Evolutionary conservation across 2,888 invertebrate genomes (phyloP).

Genomic region (Lydus trimaculatus): DNA sequence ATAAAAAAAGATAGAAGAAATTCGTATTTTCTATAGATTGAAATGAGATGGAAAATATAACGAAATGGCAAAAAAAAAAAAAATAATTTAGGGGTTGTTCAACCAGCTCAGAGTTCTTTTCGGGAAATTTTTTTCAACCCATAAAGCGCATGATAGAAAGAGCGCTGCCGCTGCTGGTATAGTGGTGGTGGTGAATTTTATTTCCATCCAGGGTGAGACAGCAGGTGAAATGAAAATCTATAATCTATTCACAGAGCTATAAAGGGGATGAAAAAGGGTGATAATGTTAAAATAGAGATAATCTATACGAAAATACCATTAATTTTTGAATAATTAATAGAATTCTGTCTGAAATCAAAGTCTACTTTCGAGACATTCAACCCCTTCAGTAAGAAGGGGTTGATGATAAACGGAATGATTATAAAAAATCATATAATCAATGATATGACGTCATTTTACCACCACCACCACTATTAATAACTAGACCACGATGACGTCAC

Average conservation of each 20-base stretch:
- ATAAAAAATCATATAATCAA: neutral
- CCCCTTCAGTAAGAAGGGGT: no score
- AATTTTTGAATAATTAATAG: no score
- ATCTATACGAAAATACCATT: no score
- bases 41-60: neutral
- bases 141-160: neutral
- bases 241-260: no score
- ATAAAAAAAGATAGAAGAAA: neutral
- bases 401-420: no score
- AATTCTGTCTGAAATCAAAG: no score
- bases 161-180: neutral
- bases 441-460: neutral
- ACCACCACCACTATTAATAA: neutral
- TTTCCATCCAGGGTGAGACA: neutral
- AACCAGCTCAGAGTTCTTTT: neutral
- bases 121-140: neutral
- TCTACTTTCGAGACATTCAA: no score
- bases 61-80: neutral
- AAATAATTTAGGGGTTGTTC: constrained; percentile 8
- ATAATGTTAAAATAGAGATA: no score
- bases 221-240: neutral
- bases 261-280: no score
- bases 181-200: neutral
- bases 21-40: neutral
- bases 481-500: constrained; percentile 5